phyloP scores from a whole-genome alignment of 2,888 invertebrate species.

The Nemurella pictetii region DNA sequence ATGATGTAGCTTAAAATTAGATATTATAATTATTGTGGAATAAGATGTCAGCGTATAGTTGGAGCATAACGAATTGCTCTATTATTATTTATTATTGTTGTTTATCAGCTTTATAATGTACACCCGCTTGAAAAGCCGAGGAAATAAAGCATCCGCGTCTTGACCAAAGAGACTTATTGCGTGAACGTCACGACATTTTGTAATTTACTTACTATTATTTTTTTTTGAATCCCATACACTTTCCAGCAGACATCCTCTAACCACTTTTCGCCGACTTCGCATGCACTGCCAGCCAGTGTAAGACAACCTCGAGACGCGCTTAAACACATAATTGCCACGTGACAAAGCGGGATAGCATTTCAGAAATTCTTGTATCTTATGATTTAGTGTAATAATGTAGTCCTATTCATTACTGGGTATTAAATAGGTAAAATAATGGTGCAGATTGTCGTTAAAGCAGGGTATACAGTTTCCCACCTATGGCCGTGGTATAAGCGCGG shows the following conservation, averaged over 20 bases:
- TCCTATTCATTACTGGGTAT: conserved; percentile 36
- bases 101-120: background rate
- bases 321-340: conserved; percentile 34
- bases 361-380: conserved; percentile 26
- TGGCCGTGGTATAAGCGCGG: background rate
- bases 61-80: background rate
- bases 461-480: conserved; percentile 21
- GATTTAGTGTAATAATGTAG: conserved; percentile 36
- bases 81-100: background rate
- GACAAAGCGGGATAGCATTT: conserved; percentile 32
- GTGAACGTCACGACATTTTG: conserved; percentile 3
- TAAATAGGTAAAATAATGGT: conserved; percentile 33
- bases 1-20: background rate
- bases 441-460: conserved; percentile 35
- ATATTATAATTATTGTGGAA: background rate
- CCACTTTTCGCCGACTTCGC: no score
- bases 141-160: background rate
- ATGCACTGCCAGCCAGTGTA: background rate
- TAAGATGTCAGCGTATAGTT: background rate
- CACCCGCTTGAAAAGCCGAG: background rate
- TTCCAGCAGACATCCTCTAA: background rate
- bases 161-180: conserved; percentile 4
- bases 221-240: background rate
- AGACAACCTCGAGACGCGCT: background rate
- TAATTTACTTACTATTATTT: conserved; percentile 4